phyloP scores from a whole-genome alignment of 2,888 invertebrate genomes.

The Sialis fuliginosa region DNA sequence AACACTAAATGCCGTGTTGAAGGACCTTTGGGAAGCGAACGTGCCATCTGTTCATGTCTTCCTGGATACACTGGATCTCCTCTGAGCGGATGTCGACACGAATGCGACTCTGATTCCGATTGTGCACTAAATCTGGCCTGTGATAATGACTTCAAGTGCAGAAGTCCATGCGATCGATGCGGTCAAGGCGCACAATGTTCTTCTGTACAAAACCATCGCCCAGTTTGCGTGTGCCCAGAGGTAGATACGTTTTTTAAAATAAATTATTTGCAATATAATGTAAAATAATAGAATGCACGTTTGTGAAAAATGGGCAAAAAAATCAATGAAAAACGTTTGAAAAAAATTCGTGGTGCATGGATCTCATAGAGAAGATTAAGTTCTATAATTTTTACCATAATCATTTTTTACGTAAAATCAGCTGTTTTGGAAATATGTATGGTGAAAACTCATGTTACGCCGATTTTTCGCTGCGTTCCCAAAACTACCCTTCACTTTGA shows the following conservation, averaged over 20 bases:
- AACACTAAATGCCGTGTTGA: conserved; percentile 65
- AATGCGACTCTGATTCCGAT: conserved; percentile 62
- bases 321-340: too few relatives aligned
- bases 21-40: conserved; percentile 33
- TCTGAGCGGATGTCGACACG: conserved; percentile 59
- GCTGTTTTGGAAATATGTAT: too few relatives aligned
- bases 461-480: too few relatives aligned
- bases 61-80: conserved; percentile 64
- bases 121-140: conserved; percentile 55
- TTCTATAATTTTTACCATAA: too few relatives aligned
- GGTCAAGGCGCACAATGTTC: conserved; percentile 65
- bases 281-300: too few relatives aligned
- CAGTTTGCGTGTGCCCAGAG: conserved; percentile 63
- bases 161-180: conserved; percentile 58
- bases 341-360: too few relatives aligned
- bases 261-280: too few relatives aligned
- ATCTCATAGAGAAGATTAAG: too few relatives aligned
- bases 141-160: conserved; percentile 49
- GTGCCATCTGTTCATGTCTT: conserved; percentile 63
- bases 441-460: too few relatives aligned
- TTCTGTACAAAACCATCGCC: conserved; percentile 53
- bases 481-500: too few relatives aligned
- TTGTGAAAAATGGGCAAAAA: too few relatives aligned
- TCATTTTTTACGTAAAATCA: too few relatives aligned
- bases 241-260: conserved; percentile 23